Evolutionary conservation across 2,113 vertebrate species (phyloP), one percentile per base, ranked within the genome.

Genomic region (Gnathonemus echidnorhynchus): DNA sequence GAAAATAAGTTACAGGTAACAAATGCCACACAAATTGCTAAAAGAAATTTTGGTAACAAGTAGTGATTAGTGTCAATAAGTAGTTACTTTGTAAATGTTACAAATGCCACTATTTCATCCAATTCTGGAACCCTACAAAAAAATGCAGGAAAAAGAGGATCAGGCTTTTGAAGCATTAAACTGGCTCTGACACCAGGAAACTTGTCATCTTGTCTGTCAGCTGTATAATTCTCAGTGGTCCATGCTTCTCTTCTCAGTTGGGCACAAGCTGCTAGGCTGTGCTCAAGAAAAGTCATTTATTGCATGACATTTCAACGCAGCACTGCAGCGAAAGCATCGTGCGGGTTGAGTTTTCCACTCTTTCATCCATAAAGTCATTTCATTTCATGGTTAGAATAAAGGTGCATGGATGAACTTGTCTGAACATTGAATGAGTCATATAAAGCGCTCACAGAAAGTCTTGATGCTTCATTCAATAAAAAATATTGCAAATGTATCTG

Each of bases 301-400:
- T 66, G 35, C 27, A 17, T 48, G 58, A 50, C 27, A 53, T 90
- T 86, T 86, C 45, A 49, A 21, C 3, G 9, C 42, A 49, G 74
- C 46, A 50, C 17, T 5, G 8, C 50, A 21, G n/a, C 5, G 39
- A 1, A 8, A 52, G 1, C 35, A 31, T 85, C 52, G 58, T 8
- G 10, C 52, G 9, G 11, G 15, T 11, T 35, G 66, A 89, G 46
- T 24, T n/a, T 49, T 35, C 15, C 27, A 80, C 35, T 66, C 31
- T 88, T 9, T 46, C 8, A 8, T 77, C 48, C 66, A 48, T 39
- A 3, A 27, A 77, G 48, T 80, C 35, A 80, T 19, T 17, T 48
- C 45, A 49, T 86, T 31, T 86, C 83, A 49, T 85, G 83, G 46
- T 27, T 86, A 86, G 83, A 11, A 80, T 80, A 86, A 86, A 49